Base-by-base conservation (phyloP, 2,888 invertebrate species). In the Lagria hirta region DNA sequence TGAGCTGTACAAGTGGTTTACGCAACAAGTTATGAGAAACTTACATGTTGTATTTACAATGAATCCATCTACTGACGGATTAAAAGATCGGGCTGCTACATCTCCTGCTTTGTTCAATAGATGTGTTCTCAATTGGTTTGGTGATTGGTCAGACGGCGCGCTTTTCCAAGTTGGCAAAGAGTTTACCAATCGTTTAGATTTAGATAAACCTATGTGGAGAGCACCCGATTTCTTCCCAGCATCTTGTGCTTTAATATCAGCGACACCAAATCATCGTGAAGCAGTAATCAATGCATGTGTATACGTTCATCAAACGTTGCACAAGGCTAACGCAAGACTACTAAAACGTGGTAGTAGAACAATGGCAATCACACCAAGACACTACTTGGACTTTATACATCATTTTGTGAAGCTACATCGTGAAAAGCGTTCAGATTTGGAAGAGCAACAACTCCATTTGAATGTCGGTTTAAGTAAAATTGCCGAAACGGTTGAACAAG, bases 41-140 rank as follows among this genome's bases (percentile, higher is more conserved):
- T 78, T 99, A 30, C 99, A 99, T 73, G 99, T 99, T 5, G 99
- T 99, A 26, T 99, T 99, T 75, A 99, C 99, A 1, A 99, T 99
- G 99, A 99, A 99, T 75, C 99, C 99, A 4, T 96, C 95, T 1
- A 92, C 96, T 0, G 97, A 99, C 66, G 99, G 98, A 0, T 78
- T 99, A 24, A 97, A 99, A 72, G 98, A 98, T 73, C 82, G 98
- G 50, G 99, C 99, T 1, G 94, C 99, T 5, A 99, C 99, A 0
- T 99, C 99, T 3, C 99, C 99, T 16, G 99, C 99, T 3, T 77
- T 99, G 42, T 99, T 99, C 80, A 99, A 99, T 77, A 84, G 98
- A 71, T 99, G 98, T 72, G 98, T 99, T 6, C 81, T 99, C 59
- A 98, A 99, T 73, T 98, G 98, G 98, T 98, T 99, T 72, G 99